Evolutionary conservation across 92 coral and sea anemone genomes (phyloP).

Genomic region (Umimayanthus chanpuru): DNA sequence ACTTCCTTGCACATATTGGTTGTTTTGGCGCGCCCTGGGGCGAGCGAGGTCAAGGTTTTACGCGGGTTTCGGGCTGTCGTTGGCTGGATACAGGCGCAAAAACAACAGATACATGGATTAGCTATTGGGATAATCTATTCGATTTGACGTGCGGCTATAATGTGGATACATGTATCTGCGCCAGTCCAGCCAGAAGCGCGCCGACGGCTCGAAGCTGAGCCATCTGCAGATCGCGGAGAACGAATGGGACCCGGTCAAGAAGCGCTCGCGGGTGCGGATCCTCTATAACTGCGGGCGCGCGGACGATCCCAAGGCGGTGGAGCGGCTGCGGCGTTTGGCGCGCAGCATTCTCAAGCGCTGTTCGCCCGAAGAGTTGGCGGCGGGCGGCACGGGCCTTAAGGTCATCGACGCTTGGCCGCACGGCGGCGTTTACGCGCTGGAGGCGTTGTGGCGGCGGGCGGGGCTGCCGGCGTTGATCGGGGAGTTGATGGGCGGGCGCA

Average conservation of each 20-base stretch:
- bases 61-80: too few species aligned
- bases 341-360: not conserved
- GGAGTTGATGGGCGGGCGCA: too few species aligned
- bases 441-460: too few species aligned
- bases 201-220: not conserved
- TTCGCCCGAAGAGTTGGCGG: not conserved
- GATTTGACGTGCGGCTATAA: not conserved
- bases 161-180: constrained; percentile 10
- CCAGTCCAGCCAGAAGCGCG: not conserved
- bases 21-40: too few species aligned
- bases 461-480: too few species aligned
- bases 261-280: constrained; percentile 4
- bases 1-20: too few species aligned
- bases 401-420: too few species aligned
- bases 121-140: not conserved
- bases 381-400: too few species aligned
- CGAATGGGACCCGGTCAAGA: not conserved
- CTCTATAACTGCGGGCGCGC: constrained; percentile 12
- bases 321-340: not conserved
- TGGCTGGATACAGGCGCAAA: not conserved
- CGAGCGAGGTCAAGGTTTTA: too few species aligned
- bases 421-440: too few species aligned
- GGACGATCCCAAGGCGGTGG: not conserved
- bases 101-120: constrained; percentile 13
- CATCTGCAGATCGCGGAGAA: constrained; percentile 6